Conservation (phyloP, 2,113 vertebrate genomes). For the Neogobius melanostomus region DNA sequence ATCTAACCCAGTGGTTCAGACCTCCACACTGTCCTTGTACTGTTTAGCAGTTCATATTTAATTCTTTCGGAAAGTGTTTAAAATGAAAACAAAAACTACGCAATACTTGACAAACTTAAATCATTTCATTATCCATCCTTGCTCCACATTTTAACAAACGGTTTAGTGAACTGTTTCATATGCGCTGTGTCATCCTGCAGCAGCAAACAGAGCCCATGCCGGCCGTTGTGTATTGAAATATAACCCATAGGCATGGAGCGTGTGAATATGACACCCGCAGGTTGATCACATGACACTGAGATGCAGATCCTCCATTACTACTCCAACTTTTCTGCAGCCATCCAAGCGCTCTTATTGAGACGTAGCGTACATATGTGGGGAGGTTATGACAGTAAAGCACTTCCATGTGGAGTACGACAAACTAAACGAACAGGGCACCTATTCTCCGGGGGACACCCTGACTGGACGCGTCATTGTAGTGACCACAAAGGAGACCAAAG, state of each 20-base stretch:
- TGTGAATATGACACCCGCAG: constrained; percentile 62
- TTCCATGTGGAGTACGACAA: constrained; percentile 61
- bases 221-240: constrained; percentile 1
- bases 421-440: constrained; percentile 49
- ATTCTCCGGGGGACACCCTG: constrained; percentile 60
- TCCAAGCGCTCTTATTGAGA: background rate
- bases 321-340: background rate
- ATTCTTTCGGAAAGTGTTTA: no score
- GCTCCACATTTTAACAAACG: no score
- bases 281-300: constrained; percentile 45
- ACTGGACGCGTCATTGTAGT: constrained; percentile 61
- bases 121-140: no score
- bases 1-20: no score
- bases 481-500: constrained; percentile 61
- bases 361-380: background rate
- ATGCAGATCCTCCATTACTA: constrained; percentile 28
- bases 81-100: no score
- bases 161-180: background rate
- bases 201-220: background rate
- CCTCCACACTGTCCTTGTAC: no score
- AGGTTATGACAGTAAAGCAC: constrained; percentile 61
- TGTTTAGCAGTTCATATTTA: no score
- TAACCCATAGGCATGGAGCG: constrained; percentile 38
- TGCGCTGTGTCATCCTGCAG: background rate
- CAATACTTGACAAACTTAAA: no score